phyloP scores from a whole-genome alignment of 2,113 vertebrate genomes.

The Forbesichthys papilliferus region DNA sequence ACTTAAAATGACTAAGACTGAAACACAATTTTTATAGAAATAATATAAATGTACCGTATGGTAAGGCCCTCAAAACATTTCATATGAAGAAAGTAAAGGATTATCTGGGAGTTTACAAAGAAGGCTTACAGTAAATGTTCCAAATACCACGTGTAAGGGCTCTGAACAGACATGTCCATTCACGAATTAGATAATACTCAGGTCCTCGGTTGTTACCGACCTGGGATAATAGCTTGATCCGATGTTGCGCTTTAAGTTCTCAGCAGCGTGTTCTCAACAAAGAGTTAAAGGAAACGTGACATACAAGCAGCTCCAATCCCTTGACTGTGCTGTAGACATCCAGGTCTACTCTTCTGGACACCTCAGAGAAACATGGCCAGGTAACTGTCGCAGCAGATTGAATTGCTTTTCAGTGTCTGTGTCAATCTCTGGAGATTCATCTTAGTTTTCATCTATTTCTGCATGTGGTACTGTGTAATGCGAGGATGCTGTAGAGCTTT shows the following conservation, averaged over 20 bases:
- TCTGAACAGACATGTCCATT: constrained; percentile 65
- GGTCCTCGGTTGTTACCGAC: constrained; percentile 49
- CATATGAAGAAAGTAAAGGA: constrained; percentile 49
- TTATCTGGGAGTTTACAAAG: constrained; percentile 56
- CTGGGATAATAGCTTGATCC: constrained; percentile 66
- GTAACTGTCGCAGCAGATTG: constrained; percentile 2
- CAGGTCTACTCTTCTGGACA: constrained; percentile 46
- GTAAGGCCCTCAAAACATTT: constrained; percentile 27
- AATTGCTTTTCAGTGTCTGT: not conserved
- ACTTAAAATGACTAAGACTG: too few species aligned
- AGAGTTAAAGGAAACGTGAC: constrained; percentile 7
- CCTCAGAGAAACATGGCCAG: constrained; percentile 30
- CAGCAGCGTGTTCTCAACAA: constrained; percentile 23
- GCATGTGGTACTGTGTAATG: too few species aligned
- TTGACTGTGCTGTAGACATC: constrained; percentile 40
- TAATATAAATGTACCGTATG: not conserved
- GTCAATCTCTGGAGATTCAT: not conserved
- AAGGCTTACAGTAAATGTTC: constrained; percentile 39
- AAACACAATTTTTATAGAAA: not conserved
- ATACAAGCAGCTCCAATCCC: constrained; percentile 24
- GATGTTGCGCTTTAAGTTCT: constrained; percentile 61
- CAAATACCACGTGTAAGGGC: constrained; percentile 49
- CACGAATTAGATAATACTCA: constrained; percentile 60
- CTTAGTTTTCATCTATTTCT: too few species aligned
- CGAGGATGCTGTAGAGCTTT: too few species aligned